Evolutionary conservation across 1,140 invertebrate genomes (phyloP), one percentile per base, ranked within the genome.

Genomic region (Zaprionus davidi): DNA sequence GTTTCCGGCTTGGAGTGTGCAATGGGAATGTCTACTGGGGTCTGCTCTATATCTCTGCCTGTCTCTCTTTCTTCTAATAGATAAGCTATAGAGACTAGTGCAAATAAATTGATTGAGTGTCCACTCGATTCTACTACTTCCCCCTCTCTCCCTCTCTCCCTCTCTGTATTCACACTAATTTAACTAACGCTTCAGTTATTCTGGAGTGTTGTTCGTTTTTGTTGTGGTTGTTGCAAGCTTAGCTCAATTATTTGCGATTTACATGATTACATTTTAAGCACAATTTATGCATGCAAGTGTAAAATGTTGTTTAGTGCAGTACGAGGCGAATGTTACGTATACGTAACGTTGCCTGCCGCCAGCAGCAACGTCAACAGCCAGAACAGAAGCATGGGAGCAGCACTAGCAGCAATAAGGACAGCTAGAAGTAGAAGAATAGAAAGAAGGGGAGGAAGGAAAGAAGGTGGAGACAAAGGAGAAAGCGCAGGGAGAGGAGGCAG

Each of bases 191-290:
- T 57, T 70, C 55, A 55, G 17, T 49, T 67, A 67, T 49, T 64
- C 56, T 63, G 26, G 38, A 71, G 60, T 69, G 57, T 13, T 67
- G 31, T 38, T 41, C 9, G 12, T 62, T 63, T 28, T 53, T 31
- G 57, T 59, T 59, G 36, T 49, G 31, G 38, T 13, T 41, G 59
- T n/a, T 17, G 63, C 58, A 56, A 66, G 57, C 66, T 78, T 66
- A 70, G 83, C 76, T 86, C 84, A 86, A 88, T 86, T 79, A 79
- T 79, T 71, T 79, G 77, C 84, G 78, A 83, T 87, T 88, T 87
- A 75, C 49, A 79, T 79, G 78, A 87, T 88, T 87, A 88, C 86
- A 81, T 72, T 87, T 71, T 78, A 81, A 88, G 66, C 81, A 78
- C 81, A 83, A 75, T 78, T 88, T 87, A 88, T 88, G 78, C 81